A percentile compares a stretch with the other conserved stretches of the same genome.
These are phyloP conservation scores for Henicopernis longicauda DNA, from an alignment of 2,113 vertebrate species.

Conservation along the genomic window DNA sequence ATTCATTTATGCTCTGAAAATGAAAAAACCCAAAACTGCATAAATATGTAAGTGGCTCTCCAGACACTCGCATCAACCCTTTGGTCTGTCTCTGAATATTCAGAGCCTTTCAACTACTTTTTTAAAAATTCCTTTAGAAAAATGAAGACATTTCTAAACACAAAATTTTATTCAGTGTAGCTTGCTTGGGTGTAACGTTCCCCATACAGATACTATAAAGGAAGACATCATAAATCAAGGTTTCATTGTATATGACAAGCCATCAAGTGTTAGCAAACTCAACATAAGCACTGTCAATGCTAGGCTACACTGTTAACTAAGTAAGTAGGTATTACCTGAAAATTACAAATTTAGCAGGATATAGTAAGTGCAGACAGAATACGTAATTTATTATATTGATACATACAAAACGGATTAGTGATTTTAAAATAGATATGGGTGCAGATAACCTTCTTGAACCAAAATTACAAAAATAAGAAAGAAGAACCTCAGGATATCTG, in stretches of 20 bases:
- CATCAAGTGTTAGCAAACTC: neutral
- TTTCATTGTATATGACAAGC: neutral
- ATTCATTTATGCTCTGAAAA: neutral
- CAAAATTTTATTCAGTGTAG: neutral
- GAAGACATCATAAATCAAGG: neutral
- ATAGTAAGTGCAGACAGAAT: neutral
- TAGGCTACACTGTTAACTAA: neutral
- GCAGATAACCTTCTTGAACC: neutral
- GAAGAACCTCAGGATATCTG: neutral
- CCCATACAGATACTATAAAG: neutral
- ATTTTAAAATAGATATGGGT: neutral
- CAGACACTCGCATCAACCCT: neutral
- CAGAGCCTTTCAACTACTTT: neutral
- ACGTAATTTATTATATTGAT: neutral
- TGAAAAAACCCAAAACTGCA: fast-evolving
- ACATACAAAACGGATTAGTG: neutral
- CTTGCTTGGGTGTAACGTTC: neutral
- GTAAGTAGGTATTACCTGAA: neutral
- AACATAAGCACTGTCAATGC: neutral
- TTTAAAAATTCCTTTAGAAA: neutral
- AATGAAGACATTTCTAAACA: neutral
- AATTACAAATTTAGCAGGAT: neutral
- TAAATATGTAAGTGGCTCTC: neutral
- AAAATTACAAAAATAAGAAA: neutral
- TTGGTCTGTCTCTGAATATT: neutral